These are phyloP conservation scores for Cerceris ruficornis DNA, from an alignment of 2,888 invertebrate species.

Conservation along the genomic window DNA sequence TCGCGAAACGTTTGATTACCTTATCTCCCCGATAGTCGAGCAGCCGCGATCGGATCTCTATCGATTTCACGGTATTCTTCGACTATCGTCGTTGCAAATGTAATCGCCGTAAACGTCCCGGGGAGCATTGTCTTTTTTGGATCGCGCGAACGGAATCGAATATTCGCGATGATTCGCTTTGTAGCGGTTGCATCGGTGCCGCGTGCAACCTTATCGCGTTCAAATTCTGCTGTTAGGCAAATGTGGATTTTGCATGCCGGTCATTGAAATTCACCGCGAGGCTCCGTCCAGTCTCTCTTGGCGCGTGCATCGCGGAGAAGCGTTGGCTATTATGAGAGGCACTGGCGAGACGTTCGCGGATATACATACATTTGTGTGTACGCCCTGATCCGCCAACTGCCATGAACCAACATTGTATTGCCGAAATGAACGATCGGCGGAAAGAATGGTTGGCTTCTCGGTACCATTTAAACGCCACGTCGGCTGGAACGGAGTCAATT, in stretches of 20 bases:
- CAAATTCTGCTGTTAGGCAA: constrained; percentile 50
- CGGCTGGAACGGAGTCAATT: background rate
- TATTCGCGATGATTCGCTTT: constrained; percentile 10
- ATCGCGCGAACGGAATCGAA: background rate
- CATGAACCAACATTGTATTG: constrained; percentile 28
- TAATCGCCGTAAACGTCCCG: too few relatives aligned
- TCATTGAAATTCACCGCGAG: constrained; percentile 58
- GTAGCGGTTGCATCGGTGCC: background rate
- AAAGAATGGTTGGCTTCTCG: constrained; percentile 2
- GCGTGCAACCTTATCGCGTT: constrained; percentile 32
- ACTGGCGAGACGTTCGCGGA: constrained; percentile 42
- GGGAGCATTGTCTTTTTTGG: too few relatives aligned
- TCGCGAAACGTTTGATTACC: background rate
- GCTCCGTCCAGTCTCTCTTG: constrained; percentile 42
- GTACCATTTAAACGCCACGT: background rate
- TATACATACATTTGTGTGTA: constrained; percentile 32
- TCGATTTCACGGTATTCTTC: background rate
- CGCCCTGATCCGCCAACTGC: constrained; percentile 26
- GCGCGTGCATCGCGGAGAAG: constrained; percentile 45
- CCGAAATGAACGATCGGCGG: constrained; percentile 37
- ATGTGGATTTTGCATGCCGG: constrained; percentile 52
- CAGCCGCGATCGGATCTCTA: background rate
- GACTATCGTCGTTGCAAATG: background rate
- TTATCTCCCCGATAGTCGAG: background rate
- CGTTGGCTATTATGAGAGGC: constrained; percentile 55